phyloP scores from a whole-genome alignment of 2,888 invertebrate species.

The Parascotia fuliginaria region DNA sequence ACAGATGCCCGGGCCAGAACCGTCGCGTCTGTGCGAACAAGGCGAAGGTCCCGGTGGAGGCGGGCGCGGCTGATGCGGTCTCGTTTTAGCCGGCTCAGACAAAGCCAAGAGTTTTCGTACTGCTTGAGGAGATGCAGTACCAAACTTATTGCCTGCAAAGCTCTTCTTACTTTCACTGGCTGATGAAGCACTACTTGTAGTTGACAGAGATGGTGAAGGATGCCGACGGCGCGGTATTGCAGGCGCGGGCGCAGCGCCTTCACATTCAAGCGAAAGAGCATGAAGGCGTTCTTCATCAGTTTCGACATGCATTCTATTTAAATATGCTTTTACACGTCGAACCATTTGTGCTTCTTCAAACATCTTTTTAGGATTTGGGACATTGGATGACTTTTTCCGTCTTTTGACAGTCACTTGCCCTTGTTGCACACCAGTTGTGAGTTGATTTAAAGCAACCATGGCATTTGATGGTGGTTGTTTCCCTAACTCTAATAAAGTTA shows the following conservation, averaged over 20 bases:
- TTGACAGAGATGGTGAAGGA: constrained; percentile 96
- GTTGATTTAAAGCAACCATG: constrained; percentile 94
- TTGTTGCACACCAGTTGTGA: constrained; percentile 89
- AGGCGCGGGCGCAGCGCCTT: constrained; percentile 88
- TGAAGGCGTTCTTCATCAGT: constrained; percentile 96
- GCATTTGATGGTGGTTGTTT: constrained; percentile 95
- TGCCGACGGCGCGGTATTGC: constrained; percentile 91
- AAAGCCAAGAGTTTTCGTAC: constrained; percentile 97
- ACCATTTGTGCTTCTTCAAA: constrained; percentile 99
- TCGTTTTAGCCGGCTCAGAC: constrained; percentile 94
- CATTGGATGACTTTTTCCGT: constrained; percentile 94
- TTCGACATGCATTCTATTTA: constrained; percentile 95
- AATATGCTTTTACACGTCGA: constrained; percentile 97
- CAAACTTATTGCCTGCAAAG: constrained; percentile 89
- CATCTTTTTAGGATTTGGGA: constrained; percentile 98
- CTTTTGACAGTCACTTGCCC: constrained; percentile 95
- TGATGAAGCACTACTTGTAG: constrained; percentile 96
- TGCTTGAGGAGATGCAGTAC: constrained; percentile 98
- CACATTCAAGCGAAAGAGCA: constrained; percentile 95
- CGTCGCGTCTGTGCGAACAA: constrained; percentile 87
- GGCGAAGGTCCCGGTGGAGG: constrained; percentile 88
- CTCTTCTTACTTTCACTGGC: constrained; percentile 90
- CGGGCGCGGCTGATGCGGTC: constrained; percentile 93
- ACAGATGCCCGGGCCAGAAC: constrained; percentile 77
- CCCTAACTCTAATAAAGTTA: constrained; percentile 93